A percentile compares a stretch with the other conserved stretches of the same genome.
Evolutionary conservation across 2,888 invertebrate species (phyloP).

Genomic region (Neoascia interrupta): DNA sequence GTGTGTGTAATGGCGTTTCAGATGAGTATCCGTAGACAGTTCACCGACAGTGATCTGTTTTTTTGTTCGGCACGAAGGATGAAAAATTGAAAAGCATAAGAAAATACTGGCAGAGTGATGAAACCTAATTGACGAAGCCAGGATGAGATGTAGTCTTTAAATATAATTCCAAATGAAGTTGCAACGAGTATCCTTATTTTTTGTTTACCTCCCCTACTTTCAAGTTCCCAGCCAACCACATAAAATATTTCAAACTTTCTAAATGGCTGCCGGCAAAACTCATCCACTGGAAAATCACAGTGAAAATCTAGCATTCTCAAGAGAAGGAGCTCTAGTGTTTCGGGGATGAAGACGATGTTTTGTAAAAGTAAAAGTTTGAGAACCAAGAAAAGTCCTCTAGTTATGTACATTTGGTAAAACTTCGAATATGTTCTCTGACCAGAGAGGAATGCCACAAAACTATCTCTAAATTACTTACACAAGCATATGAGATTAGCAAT

Average conservation of each 20-base stretch:
- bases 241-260: slow-evolving; percentile 59
- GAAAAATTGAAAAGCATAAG: too few relatives aligned
- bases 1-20: not conserved
- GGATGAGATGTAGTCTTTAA: slow-evolving; percentile 36
- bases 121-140: slow-evolving; percentile 59
- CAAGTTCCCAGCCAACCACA: slow-evolving; percentile 34
- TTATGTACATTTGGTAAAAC: slow-evolving; percentile 26
- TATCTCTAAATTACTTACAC: slow-evolving; percentile 46
- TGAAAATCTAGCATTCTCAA: slow-evolving; percentile 40
- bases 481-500: slow-evolving; percentile 43
- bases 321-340: not conserved
- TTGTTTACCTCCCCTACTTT: not conserved
- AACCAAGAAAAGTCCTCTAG: slow-evolving; percentile 16
- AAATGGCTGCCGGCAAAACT: slow-evolving; percentile 46
- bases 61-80: too few relatives aligned
- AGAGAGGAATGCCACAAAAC: slow-evolving; percentile 60
- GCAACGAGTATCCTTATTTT: slow-evolving; percentile 32
- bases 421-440: slow-evolving; percentile 49
- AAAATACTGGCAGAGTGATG: slow-evolving; percentile 32
- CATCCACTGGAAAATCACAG: slow-evolving; percentile 58
- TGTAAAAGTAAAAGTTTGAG: slow-evolving; percentile 1
- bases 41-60: slow-evolving; percentile 17
- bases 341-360: not conserved
- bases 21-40: slow-evolving; percentile 38
- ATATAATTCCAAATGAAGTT: slow-evolving; percentile 59